Percentiles rank a stretch among this genome's conserved stretches.
Evolutionary conservation across 2,113 vertebrate genomes (phyloP).

Genomic region (Odocoileus hemionus): DNA sequence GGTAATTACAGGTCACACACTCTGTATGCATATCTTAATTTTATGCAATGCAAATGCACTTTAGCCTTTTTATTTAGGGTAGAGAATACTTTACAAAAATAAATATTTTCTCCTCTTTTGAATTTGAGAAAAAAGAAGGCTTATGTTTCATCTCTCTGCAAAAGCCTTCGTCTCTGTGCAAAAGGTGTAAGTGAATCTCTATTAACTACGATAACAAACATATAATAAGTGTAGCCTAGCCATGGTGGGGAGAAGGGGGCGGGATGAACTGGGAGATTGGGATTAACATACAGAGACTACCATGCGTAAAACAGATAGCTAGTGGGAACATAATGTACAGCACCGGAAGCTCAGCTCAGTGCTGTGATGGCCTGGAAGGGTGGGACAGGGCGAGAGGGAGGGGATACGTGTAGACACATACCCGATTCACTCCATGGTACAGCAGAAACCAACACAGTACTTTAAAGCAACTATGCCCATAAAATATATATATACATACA

Average conservation of each 20-base stretch:
- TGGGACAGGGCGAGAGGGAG: background rate
- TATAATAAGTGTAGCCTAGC: background rate
- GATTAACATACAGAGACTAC: background rate
- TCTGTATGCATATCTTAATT: background rate
- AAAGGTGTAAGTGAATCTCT: background rate
- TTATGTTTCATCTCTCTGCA: background rate
- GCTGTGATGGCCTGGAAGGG: background rate
- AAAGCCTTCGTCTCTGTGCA: background rate
- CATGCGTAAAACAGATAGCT: background rate
- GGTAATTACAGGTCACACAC: background rate
- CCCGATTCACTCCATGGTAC: background rate
- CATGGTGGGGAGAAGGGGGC: background rate
- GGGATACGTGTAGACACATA: background rate
- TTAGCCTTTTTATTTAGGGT: background rate
- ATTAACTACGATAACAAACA: background rate
- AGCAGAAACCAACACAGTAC: background rate
- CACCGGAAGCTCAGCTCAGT: background rate
- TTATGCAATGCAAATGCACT: background rate
- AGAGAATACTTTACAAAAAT: background rate
- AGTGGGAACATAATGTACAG: background rate
- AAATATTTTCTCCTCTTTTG: background rate
- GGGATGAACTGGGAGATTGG: background rate
- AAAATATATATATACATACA: background rate
- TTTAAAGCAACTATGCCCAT: background rate
- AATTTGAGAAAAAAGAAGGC: background rate